A percentile compares a stretch with the other conserved stretches of the same genome.
These are phyloP conservation scores for Nematolebias whitei DNA, from an alignment of 2,113 vertebrate species.

Conservation along the genomic window DNA sequence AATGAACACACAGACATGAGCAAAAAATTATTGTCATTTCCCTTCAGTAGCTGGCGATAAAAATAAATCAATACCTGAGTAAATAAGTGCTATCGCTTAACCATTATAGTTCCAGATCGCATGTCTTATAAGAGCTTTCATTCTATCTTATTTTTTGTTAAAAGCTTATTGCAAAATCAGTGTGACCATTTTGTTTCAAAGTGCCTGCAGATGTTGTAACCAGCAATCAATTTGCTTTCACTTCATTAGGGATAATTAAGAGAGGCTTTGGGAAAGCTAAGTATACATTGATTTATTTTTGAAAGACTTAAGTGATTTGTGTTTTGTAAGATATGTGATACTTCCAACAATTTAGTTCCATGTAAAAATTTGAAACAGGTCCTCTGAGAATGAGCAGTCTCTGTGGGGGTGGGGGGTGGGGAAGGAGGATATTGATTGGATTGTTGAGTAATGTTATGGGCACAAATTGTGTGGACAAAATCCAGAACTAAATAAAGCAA, in stretches of 20 bases:
- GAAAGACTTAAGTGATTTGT: constrained; percentile 8
- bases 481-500: background rate
- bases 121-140: background rate
- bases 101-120: background rate
- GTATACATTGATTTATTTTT: constrained; percentile 29
- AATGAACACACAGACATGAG: too few relatives aligned
- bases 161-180: background rate
- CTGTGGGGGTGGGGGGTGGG: too few relatives aligned
- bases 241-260: constrained; percentile 48
- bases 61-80: too few relatives aligned
- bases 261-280: constrained; percentile 6
- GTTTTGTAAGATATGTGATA: background rate
- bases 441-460: background rate
- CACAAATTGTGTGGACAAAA: background rate
- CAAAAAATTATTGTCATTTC: too few relatives aligned
- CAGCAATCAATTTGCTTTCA: constrained; percentile 29
- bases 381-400: background rate
- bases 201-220: background rate
- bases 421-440: too few relatives aligned
- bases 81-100: too few relatives aligned
- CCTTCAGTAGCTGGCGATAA: background rate
- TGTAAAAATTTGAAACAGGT: constrained; percentile 3
- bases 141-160: background rate
- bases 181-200: constrained; percentile 1
- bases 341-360: background rate